Base-by-base conservation (phyloP, 92 coral and sea anemone genomes). In the Nematostella vectensis region DNA sequence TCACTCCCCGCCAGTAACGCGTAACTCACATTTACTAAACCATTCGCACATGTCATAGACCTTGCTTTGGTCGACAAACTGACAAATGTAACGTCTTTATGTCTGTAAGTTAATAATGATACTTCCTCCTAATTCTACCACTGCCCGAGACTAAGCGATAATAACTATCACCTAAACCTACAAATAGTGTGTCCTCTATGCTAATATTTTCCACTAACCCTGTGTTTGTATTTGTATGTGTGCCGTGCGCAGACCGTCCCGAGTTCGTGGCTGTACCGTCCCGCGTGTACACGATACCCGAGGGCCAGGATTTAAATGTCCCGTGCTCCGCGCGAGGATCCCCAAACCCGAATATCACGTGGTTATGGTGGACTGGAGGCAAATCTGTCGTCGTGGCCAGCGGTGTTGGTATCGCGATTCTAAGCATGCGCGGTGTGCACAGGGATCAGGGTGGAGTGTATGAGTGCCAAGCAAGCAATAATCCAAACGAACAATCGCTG, bases 311-410 rank as follows among this genome's bases (percentile, higher is more conserved):
- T 22, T 22, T 45, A 8, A 45, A 17, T 45, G 18, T 45, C 23
- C 9, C 51, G 23, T 45, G 51, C 23, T 45, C 51, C 9, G 51
- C 51, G 18, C 12, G 51, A 9, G 51, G 51, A 6, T 45, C 51
- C 23, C 51, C 51, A 17, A 8, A 11, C 9, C 51, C 51, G 17
- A 45, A 45, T 19, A 22, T 45, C 12, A 45, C 51, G 51, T 45
- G 51, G 51, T 11, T 45, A 17, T 4, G 23, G 11, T 4, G 9
- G 18, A 4, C 9, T 6, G 51, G 51, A 4, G 23, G 4, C 4
- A 8, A 45, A 17, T 11, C 9, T 17, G 4, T 8, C 51, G 18
- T 45, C 51, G 18, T 10, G 51, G 51, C 4, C 23, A 19, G 23
- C 12, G 51, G 51, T 11, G 23, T 45, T 9, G 51, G 23, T 4